Base-by-base conservation (phyloP, 2,113 vertebrate species). In the Plecotus auritus region DNA sequence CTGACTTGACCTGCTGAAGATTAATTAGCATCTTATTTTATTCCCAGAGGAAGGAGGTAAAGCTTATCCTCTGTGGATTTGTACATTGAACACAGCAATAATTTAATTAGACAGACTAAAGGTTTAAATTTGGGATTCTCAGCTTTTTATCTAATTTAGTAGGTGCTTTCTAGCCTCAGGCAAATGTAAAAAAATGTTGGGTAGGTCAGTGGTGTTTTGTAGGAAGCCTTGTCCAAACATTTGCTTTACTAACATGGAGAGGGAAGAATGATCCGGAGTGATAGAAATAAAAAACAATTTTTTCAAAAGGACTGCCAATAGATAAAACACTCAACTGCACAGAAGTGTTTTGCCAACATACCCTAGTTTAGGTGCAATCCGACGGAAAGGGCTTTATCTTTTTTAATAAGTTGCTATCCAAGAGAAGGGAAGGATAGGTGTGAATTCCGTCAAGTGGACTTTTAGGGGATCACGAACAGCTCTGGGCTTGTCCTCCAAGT, bases 141-240 rank as follows among this genome's bases (percentile, higher is more conserved):
- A 93, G 51, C 23, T 67, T 95, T 81, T 84, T 84, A 80, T 40
- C 14, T 94, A 78, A 84, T 85, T 94, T 80, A 35, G 76, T 61
- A 77, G 85, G 70, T 73, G 1, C 47, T 73, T 93, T 49, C 37
- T 22, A 78, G 78, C 93, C 54, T 20, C 9, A 16, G 37, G 45
- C 56, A 64, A 45, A 49, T 90, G 13, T 67, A 83, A 56, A 81
- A 95, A 78, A 77, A 45, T 72, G 35, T 96, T 92, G 23, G 3
- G 30, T 16, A 28, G 59, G 59, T 77, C 28, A 67, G 40, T 85
- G 40, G 30, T 94, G 20, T 93, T 90, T 94, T 88, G 1, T 89
- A 73, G 61, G 77, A 88, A 86, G 76, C 7, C n/a, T 93, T 61
- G 35, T 90, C 74, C 18, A 91, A 81, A 93, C 30, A 85, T 82